These are phyloP conservation scores for Leucopternis melanops DNA, from an alignment of 2,113 vertebrate species.

Conservation along the genomic window DNA sequence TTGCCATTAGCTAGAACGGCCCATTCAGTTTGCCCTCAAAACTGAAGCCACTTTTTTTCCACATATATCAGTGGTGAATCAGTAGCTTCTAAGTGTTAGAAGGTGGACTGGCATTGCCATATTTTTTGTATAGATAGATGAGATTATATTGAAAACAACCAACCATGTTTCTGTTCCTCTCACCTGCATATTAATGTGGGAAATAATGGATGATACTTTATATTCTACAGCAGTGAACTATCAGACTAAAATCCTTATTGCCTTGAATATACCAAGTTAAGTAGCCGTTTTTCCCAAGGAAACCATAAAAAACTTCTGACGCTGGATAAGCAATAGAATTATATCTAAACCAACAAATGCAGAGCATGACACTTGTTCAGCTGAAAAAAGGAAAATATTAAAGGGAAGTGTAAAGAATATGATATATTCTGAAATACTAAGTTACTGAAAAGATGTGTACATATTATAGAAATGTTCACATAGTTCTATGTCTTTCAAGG, in stretches of 20 bases:
- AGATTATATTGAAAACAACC: neutral
- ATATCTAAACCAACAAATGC: conserved; percentile 3
- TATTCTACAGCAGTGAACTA: neutral
- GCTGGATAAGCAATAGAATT: neutral
- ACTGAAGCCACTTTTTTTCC: neutral
- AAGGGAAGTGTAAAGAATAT: neutral
- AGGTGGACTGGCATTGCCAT: neutral
- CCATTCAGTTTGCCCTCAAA: neutral
- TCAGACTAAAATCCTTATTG: neutral
- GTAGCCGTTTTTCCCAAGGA: neutral
- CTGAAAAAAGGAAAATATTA: neutral
- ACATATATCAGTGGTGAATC: neutral
- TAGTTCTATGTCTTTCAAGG: neutral
- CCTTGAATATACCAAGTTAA: neutral
- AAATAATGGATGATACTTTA: neutral
- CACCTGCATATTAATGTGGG: neutral
- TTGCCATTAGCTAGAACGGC: neutral
- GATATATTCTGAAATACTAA: neutral
- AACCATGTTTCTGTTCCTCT: neutral
- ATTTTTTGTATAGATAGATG: neutral
- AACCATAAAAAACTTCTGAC: conserved; percentile 1
- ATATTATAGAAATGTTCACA: neutral
- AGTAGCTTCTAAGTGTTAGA: neutral
- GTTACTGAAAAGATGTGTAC: neutral
- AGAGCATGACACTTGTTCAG: conserved; percentile 13